Percentiles rank a stretch among this genome's conserved stretches.
Conservation (phyloP, 2,888 invertebrate species). For the Amphiduros pacificus region DNA sequence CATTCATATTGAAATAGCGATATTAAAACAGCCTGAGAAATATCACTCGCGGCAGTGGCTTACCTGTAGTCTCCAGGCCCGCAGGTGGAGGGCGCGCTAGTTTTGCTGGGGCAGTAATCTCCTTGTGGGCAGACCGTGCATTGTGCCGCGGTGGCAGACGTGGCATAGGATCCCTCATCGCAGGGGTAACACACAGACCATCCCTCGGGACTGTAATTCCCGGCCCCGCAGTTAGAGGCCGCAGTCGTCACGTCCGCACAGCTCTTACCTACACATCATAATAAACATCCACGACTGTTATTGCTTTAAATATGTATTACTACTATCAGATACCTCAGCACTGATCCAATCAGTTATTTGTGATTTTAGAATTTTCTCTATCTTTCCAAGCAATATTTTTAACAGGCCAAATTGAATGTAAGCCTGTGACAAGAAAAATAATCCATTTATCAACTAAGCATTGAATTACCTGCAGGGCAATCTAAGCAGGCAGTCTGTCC, state of each 20-base stretch:
- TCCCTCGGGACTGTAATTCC: constrained; percentile 22
- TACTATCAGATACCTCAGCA: neutral
- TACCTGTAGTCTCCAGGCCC: constrained; percentile 8
- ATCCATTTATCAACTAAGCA: too few relatives aligned
- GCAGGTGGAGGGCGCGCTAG: neutral
- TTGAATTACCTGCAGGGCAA: constrained; percentile 23
- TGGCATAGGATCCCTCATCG: constrained; percentile 14
- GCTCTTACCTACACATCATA: constrained; percentile 10
- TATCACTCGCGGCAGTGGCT: too few relatives aligned
- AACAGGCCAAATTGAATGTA: too few relatives aligned
- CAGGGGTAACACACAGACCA: constrained; percentile 13
- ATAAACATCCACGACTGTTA: neutral
- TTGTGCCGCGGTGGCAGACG: neutral
- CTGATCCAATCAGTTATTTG: neutral
- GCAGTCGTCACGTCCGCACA: constrained; percentile 8
- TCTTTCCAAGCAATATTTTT: too few relatives aligned
- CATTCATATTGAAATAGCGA: too few relatives aligned
- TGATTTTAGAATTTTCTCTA: neutral
- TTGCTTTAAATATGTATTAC: too few relatives aligned
- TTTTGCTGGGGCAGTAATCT: constrained; percentile 37
- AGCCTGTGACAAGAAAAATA: too few relatives aligned
- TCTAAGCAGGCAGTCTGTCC: constrained; percentile 12
- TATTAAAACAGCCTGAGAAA: too few relatives aligned
- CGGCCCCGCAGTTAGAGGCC: constrained; percentile 16
- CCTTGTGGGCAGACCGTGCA: constrained; percentile 47